Evolutionary conservation across 2,113 vertebrate species (phyloP).

Genomic region (Melanotaenia duboulayi): DNA sequence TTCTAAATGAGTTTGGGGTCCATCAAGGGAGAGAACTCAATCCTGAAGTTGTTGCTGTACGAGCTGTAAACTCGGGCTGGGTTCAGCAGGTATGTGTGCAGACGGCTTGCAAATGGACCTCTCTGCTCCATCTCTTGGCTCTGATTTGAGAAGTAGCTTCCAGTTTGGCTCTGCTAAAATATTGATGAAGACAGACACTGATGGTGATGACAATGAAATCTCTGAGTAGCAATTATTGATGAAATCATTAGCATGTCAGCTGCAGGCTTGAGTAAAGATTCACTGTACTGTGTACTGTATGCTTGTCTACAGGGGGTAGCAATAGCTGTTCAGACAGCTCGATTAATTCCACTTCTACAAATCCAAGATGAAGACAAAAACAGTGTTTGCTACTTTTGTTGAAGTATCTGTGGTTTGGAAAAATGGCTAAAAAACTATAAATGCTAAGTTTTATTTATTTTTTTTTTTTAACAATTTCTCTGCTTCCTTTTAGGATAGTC

Average conservation of each 20-base stretch:
- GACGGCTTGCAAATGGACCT: background rate
- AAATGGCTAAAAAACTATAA: no score
- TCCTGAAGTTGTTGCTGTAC: background rate
- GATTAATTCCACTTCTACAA: background rate
- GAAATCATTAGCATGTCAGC: constrained; percentile 53
- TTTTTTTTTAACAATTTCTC: background rate
- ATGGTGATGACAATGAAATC: constrained; percentile 55
- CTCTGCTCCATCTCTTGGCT: background rate
- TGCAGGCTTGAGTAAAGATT: constrained; percentile 13
- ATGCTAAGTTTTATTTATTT: no score
- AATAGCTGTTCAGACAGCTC: constrained; percentile 1
- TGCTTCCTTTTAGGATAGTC: constrained; percentile 4
- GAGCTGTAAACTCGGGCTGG: background rate
- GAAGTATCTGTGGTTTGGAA: no score
- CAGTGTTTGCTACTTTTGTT: background rate
- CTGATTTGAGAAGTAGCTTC: constrained; percentile 28
- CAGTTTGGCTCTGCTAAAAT: constrained; percentile 50
- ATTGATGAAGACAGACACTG: constrained; percentile 58
- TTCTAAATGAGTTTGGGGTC: background rate
- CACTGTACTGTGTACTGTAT: background rate
- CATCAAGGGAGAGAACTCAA: background rate
- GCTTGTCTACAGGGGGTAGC: background rate
- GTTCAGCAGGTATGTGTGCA: background rate
- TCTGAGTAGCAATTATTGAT: constrained; percentile 64
- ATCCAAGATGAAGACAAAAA: background rate